A percentile compares a stretch with the other conserved stretches of the same genome.
Conservation (phyloP, 2,888 invertebrate genomes). For the Chalcis sispes region DNA sequence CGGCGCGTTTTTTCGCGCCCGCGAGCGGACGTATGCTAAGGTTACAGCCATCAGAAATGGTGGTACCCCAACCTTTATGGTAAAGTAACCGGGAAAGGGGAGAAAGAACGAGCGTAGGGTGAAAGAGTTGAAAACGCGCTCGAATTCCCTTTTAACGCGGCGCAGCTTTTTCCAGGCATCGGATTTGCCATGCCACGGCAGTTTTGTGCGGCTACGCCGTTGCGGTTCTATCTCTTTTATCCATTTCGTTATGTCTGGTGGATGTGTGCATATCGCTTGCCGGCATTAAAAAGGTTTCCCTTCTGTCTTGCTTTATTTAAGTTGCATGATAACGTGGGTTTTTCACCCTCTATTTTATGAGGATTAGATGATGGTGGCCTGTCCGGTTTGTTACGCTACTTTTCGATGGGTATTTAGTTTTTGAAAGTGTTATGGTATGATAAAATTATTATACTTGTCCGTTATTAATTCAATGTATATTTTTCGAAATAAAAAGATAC, state of each 20-base stretch:
- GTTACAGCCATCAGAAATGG: no score
- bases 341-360: slow-evolving; percentile 31
- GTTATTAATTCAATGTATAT: no score
- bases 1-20: slow-evolving; percentile 16
- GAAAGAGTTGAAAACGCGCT: slow-evolving; percentile 54
- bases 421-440: no score
- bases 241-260: background rate
- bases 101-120: no score
- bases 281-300: slow-evolving; percentile 24
- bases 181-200: slow-evolving; percentile 49
- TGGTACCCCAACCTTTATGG: slow-evolving; percentile 14
- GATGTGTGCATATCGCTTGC: slow-evolving; percentile 31
- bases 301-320: slow-evolving; percentile 45
- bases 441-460: no score
- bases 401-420: no score
- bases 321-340: slow-evolving; percentile 23
- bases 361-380: slow-evolving; percentile 23
- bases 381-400: no score
- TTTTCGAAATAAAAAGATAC: no score
- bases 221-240: background rate
- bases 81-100: slow-evolving; percentile 8
- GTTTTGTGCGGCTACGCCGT: background rate
- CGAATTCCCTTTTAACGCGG: slow-evolving; percentile 67
- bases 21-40: no score
- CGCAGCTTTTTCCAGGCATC: slow-evolving; percentile 62